phyloP scores from a whole-genome alignment of 2,888 invertebrate genomes.

The Cerastis leucographa region DNA sequence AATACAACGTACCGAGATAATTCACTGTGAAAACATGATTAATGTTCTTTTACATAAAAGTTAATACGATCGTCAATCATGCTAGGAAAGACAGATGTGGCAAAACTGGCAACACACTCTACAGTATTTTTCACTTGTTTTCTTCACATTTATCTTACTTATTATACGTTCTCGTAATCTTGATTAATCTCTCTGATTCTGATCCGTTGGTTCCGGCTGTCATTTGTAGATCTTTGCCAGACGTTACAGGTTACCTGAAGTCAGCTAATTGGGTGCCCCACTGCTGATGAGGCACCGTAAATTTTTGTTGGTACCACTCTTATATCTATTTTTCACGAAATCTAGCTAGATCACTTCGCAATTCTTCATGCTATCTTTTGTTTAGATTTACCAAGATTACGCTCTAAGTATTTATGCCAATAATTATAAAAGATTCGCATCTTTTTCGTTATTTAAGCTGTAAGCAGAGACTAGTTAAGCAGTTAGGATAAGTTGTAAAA shows the following conservation, averaged over 20 bases:
- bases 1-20: slow-evolving; percentile 29
- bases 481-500: neutral
- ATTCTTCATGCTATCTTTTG: too few relatives aligned
- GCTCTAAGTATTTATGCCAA: too few relatives aligned
- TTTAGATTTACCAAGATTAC: neutral
- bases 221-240: neutral
- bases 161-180: slow-evolving; percentile 17
- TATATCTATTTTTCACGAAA: too few relatives aligned
- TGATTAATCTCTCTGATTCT: slow-evolving; percentile 6
- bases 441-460: neutral
- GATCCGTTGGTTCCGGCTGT: neutral
- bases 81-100: slow-evolving; percentile 42
- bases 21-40: slow-evolving; percentile 41
- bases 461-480: neutral
- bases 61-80: slow-evolving; percentile 58
- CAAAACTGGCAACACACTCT: slow-evolving; percentile 17
- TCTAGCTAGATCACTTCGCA: too few relatives aligned
- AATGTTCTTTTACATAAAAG: slow-evolving; percentile 54
- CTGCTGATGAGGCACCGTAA: neutral
- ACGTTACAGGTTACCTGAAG: neutral
- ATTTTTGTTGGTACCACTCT: too few relatives aligned
- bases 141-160: slow-evolving; percentile 30
- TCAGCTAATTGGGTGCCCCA: neutral
- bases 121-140: slow-evolving; percentile 44
- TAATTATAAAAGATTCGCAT: neutral